Percentiles rank a stretch among this genome's conserved stretches.
Conservation (phyloP, 2,113 vertebrate species). For the Synchiropus splendidus region DNA sequence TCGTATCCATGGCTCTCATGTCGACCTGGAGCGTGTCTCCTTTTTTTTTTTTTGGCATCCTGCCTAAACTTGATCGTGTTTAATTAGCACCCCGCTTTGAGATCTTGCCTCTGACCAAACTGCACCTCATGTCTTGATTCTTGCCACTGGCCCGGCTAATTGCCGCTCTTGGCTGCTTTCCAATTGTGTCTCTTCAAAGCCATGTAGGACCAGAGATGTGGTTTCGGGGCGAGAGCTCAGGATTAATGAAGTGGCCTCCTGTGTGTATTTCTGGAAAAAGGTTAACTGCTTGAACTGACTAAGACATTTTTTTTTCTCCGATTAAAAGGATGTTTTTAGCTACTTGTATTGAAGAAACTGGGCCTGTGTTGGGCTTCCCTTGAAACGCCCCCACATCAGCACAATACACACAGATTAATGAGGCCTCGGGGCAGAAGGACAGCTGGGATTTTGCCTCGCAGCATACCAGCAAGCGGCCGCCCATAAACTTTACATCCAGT, state of each 20-base stretch:
- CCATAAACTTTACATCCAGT: slow-evolving; percentile 29
- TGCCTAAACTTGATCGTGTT: slow-evolving; percentile 26
- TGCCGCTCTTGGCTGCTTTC: slow-evolving; percentile 43
- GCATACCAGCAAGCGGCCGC: slow-evolving; percentile 33
- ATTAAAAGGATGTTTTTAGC: no score
- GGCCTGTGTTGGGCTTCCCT: slow-evolving; percentile 7
- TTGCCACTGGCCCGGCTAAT: slow-evolving; percentile 16
- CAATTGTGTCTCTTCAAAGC: slow-evolving; percentile 24
- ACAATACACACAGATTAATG: slow-evolving; percentile 64
- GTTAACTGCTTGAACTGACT: slow-evolving; percentile 3
- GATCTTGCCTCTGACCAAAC: slow-evolving; percentile 23
- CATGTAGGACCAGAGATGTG: slow-evolving; percentile 4
- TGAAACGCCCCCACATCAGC: slow-evolving; percentile 28
- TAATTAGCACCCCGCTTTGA: slow-evolving; percentile 17
- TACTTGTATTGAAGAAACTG: no score
- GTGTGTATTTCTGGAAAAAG: slow-evolving; percentile 11
- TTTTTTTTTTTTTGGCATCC: slow-evolving; percentile 32
- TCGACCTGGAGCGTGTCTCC: slow-evolving; percentile 13
- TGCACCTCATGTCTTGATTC: slow-evolving; percentile 9
- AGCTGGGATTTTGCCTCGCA: slow-evolving; percentile 29
- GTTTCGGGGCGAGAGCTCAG: slow-evolving; percentile 7
- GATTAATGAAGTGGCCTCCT: slow-evolving; percentile 16
- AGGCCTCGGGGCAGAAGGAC: slow-evolving; percentile 43
- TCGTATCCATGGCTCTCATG: slow-evolving; percentile 7
- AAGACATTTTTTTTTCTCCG: no score